Evolutionary conservation across 2,113 vertebrate genomes (phyloP), one percentile per base, ranked within the genome.

Genomic region (Ochotona curzoniae): DNA sequence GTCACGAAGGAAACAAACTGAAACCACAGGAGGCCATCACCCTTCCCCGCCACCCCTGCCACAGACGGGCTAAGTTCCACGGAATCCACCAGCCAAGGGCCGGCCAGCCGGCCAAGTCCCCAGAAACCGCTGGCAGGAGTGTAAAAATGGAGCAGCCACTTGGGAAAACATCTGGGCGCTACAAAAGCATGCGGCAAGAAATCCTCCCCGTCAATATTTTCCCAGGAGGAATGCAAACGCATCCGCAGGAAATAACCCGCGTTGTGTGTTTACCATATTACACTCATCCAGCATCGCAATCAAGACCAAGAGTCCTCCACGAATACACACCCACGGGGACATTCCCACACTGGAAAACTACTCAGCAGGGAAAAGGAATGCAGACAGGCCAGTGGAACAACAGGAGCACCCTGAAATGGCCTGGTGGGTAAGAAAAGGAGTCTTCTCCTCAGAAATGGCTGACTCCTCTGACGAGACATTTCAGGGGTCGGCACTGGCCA

Each of bases 1-100:
- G 80, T 86, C 47, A 44, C 66, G 30, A 66, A 11, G 20, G 32
- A 64, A 93, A 81, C 75, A 94, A 92, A 81, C 54, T 81, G 69
- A 93, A 91, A 83, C 35, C 51, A 60, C 28, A 47, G 30, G n/a
- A 73, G 26, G 47, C 21, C 20, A 51, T 76, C 30, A 79, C n/a
- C 38, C 66, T 28, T 44, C 38, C 38, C 38, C 38, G 6, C 38
- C 38, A 44, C 6, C 38, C 20, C 7, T 54, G 5, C 89, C 57
- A 44, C 38, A 83, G 49, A 84, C 49, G 74, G 12, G 25, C 51
- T 91, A 75, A 85, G 67, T 70, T 54, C n/a, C 54, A 67, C 79
- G 83, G 63, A 78, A 26, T 54, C 26, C 63, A 73, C 15, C 67
- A 32, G 32, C 15, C 30, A 83, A 79, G 17, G 74, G 44, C n/a